Evolutionary conservation across 2,113 vertebrate genomes (phyloP).

Genomic region (Seriola rivoliana): DNA sequence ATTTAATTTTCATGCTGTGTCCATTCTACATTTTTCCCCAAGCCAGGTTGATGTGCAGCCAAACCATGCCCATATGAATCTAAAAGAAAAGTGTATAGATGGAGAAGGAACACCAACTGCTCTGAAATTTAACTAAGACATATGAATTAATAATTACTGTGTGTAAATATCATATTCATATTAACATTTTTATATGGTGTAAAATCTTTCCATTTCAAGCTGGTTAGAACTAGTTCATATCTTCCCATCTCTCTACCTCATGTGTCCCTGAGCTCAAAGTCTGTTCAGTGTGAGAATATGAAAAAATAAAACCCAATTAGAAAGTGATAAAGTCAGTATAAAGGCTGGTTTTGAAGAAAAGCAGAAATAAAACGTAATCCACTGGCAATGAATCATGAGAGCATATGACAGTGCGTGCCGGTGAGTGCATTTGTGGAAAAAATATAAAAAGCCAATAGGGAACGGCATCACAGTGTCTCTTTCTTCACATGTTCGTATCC

Average conservation of each 20-base stretch:
- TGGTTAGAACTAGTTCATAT: background rate
- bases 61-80: background rate
- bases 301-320: slow-evolving; percentile 15
- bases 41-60: background rate
- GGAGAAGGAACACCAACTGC: background rate
- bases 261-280: background rate
- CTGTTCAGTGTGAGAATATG: background rate
- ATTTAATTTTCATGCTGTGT: background rate
- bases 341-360: slow-evolving; percentile 1
- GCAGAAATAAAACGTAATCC: slow-evolving; percentile 15
- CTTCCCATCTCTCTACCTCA: background rate
- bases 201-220: background rate
- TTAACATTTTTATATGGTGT: background rate
- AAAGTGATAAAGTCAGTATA: background rate
- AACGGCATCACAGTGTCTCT: background rate
- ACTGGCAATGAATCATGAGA: background rate
- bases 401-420: background rate
- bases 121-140: background rate
- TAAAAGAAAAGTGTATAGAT: background rate
- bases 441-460: background rate
- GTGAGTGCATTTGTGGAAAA: background rate
- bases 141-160: background rate
- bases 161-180: background rate
- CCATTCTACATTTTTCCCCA: background rate
- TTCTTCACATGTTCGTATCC: background rate